A percentile compares a stretch with the other conserved stretches of the same genome.
These are phyloP conservation scores for Forbesichthys papilliferus DNA, from an alignment of 2,113 vertebrate genomes.

Conservation along the genomic window DNA sequence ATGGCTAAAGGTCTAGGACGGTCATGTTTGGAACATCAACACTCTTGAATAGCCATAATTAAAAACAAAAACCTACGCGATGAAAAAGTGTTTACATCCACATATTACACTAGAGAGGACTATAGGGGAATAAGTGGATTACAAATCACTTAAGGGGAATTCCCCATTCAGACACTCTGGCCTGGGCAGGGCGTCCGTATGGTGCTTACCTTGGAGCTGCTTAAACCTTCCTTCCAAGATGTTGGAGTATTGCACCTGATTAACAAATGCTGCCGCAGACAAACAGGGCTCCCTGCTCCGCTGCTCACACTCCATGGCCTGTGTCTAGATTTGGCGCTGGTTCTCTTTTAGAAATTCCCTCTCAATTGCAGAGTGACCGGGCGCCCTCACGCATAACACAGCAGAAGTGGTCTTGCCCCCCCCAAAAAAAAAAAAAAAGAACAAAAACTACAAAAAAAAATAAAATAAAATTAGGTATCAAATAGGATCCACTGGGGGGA, in stretches of 20 bases:
- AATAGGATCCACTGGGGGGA: slow-evolving; percentile 23
- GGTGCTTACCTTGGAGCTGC: slow-evolving; percentile 89
- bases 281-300: slow-evolving; percentile 73
- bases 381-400: slow-evolving; percentile 55
- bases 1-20: not conserved
- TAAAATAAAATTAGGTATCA: not conserved
- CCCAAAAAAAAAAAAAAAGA: not conserved
- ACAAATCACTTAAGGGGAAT: not conserved
- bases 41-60: not conserved
- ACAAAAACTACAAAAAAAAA: not conserved
- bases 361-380: slow-evolving; percentile 41
- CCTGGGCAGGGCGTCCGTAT: not conserved
- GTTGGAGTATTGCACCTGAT: slow-evolving; percentile 87
- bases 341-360: slow-evolving; percentile 40
- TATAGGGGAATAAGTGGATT: not conserved
- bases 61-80: not conserved
- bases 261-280: slow-evolving; percentile 88
- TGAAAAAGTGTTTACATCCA: not conserved
- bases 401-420: slow-evolving; percentile 12
- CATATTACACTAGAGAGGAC: not conserved
- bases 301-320: slow-evolving; percentile 71
- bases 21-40: not conserved
- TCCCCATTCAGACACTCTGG: not conserved
- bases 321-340: slow-evolving; percentile 10
- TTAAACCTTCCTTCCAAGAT: slow-evolving; percentile 92